Percentiles rank a stretch among this genome's conserved stretches.
Conservation (phyloP, 2,113 vertebrate genomes). For the Phodopus roborovskii region DNA sequence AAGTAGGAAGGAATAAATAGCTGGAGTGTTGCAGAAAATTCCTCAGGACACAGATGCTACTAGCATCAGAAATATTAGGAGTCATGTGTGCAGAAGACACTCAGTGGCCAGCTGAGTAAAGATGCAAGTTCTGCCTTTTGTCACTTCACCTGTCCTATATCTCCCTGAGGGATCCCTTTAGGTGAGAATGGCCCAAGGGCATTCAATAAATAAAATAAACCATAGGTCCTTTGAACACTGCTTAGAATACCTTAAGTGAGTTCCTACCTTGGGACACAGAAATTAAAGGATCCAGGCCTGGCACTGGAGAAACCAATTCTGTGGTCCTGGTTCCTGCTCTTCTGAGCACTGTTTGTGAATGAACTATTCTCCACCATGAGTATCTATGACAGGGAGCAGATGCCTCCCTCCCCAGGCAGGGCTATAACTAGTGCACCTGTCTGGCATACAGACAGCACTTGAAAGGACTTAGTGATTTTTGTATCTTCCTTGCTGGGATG, state of each 20-base stretch:
- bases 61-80: too few relatives aligned
- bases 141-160: neutral
- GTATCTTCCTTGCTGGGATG: rapidly evolving
- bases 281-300: neutral
- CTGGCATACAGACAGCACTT: neutral
- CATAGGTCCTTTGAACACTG: neutral
- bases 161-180: rapidly evolving
- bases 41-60: too few relatives aligned
- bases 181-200: neutral
- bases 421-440: neutral
- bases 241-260: neutral
- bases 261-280: neutral
- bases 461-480: neutral
- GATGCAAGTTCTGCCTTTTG: neutral
- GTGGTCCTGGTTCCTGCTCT: neutral
- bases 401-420: slow-evolving; percentile 2
- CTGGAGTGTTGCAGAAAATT: neutral
- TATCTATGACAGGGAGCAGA: neutral
- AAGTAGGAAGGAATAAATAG: neutral
- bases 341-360: neutral
- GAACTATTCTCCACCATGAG: neutral
- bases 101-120: neutral
- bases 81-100: rapidly evolving
- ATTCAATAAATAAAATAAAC: neutral
- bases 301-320: too few relatives aligned